Base-by-base conservation (phyloP, 1,140 invertebrate species). In the Pseudomyrmex sp. region DNA sequence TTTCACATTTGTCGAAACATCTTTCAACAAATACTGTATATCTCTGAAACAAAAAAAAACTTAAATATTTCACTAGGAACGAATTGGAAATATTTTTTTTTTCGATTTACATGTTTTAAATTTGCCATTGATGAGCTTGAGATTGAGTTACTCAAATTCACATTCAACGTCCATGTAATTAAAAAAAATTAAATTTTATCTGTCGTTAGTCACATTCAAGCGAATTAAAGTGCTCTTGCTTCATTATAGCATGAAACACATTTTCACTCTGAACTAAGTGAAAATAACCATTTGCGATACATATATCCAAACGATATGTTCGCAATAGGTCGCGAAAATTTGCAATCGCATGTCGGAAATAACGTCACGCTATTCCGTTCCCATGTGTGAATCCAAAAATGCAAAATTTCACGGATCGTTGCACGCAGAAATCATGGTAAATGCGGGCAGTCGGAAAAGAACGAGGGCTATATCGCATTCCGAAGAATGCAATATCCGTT, bases 401-500 rank as follows among this genome's bases (percentile, higher is more conserved):
- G 76, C 76, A 80, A 80, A 80, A 80, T 80, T 80, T 80, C 76
- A 80, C 54, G 46, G 76, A 59, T 52, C 54, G 35, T 23, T 15
- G 54, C 76, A 61, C 54, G 66, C 76, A 80, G 76, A 80, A 80
- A 72, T 80, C 76, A 80, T 35, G 66, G 66, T 80, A 59, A 72
- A 72, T 61, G 76, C 44, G 48, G 46, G 13, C 73, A 63, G 61
- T 63, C 12, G 50, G 52, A 83, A 65, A 83, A 83, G 82, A 83
- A 83, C 70, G 50, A 44, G 59, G 20, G 12, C 73, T 80, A 59
- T 80, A 59, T 76, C 50, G 48, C 73, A 50, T 65, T 35, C 2
- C 44, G 73, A 83, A 83, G 74, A 83, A 83, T 83, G 82, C 82
- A 83, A 83, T 83, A 83, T 83, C 82, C 82, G 82, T 83, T 82